Evolutionary conservation across 2,888 invertebrate species (phyloP), one percentile per base, ranked within the genome.

Genomic region (Malthinus flaveolus): DNA sequence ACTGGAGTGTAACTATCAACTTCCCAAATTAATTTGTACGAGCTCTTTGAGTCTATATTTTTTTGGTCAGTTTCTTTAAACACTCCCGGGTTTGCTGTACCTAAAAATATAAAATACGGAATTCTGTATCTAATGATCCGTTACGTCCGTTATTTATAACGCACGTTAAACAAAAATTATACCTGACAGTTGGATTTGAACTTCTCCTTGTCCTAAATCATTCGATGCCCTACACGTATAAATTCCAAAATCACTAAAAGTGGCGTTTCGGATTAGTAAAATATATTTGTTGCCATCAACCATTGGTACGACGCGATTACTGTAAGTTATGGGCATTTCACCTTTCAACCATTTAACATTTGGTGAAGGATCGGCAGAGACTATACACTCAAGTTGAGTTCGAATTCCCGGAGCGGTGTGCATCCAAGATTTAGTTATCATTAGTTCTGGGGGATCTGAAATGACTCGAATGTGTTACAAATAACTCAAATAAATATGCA

Each of bases 1-100:
- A 93, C 87, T 1, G 89, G 86, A 32, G 89, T 87, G 75, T 91
- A 88, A 53, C 91, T 91, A 72, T 93, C 92, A 0, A 91, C 92
- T 72, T 91, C 90, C 93, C 93, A 93, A 49, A 91, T 86, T 1
- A 93, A 81, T 5, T 86, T 87, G 72, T 88, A 90, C 23, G 86
- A 80, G 49, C 76, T 77, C 61, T 84, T 53, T 74, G 85, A 45
- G 77, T 82, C 1, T 75, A 78, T 49, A 76, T 81, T 69, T 81
- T 83, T 62, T 79, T 74, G 32, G 72, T 77, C 13, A 74, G 79
- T 62, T 64, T 84, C 84, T 73, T 88, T 89, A 69, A 90, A 87
- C 0, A 85, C 82, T 0, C 88, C 88, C 1, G 85, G 81, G 73
- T 88, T 88, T 0, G 90, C 87, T 0, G 87, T 83, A 31, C 88